These are phyloP conservation scores for Erythrolamprus reginae DNA, from an alignment of 2,113 vertebrate species.

Conservation along the genomic window DNA sequence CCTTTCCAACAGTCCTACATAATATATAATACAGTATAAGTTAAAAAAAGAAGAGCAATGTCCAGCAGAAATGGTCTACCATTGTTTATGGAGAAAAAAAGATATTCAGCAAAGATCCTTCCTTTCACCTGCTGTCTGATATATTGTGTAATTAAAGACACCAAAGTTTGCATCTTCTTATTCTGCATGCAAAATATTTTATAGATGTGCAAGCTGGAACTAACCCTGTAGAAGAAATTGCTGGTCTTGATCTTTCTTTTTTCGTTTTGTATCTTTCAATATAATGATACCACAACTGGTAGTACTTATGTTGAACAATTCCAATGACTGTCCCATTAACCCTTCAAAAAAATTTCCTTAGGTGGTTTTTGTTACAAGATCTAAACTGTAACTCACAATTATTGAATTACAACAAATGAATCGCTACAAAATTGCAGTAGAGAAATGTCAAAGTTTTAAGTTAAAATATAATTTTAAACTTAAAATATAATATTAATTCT, in stretches of 20 bases:
- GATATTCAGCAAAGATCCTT: neutral
- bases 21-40: neutral
- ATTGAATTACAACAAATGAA: neutral
- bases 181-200: neutral
- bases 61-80: neutral
- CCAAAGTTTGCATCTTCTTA: neutral
- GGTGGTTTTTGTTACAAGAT: neutral
- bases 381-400: neutral
- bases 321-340: neutral
- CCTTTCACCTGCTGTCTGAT: neutral
- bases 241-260: neutral
- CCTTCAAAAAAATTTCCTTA: neutral
- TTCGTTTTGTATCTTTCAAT: neutral
- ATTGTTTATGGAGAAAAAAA: neutral
- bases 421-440: neutral
- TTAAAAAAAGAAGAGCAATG: neutral
- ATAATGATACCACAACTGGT: neutral
- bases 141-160: neutral
- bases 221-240: neutral
- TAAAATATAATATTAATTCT: too few species aligned
- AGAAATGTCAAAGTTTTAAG: neutral
- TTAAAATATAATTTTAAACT: too few species aligned
- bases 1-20: neutral
- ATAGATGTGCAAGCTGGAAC: neutral
- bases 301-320: constrained; percentile 3